These are phyloP conservation scores for Hoplodrina ambigua DNA, from an alignment of 2,888 invertebrate genomes.

Conservation along the genomic window DNA sequence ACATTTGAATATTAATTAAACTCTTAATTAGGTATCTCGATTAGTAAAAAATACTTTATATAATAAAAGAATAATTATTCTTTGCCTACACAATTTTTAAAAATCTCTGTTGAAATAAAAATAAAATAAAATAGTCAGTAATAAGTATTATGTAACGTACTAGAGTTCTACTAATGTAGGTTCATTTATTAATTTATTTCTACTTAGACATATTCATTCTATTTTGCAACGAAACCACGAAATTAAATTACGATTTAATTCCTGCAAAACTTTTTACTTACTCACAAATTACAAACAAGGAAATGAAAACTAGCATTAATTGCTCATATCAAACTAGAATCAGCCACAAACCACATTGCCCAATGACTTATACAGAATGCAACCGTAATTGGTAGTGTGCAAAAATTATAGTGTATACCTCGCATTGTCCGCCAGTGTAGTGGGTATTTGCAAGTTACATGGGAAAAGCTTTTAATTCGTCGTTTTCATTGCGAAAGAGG, in stretches of 20 bases:
- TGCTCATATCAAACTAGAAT: slow-evolving; percentile 49
- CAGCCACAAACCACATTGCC: slow-evolving; percentile 43
- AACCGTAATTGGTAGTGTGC: slow-evolving; percentile 55
- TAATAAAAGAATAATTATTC: too few relatives aligned
- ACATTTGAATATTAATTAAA: slow-evolving; percentile 48
- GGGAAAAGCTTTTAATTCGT: slow-evolving; percentile 64
- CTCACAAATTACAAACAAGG: slow-evolving; percentile 40
- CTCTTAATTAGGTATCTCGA: slow-evolving; percentile 30
- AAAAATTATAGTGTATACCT: slow-evolving; percentile 62
- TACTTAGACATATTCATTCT: not conserved
- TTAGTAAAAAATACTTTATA: too few relatives aligned
- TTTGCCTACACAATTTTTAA: too few relatives aligned
- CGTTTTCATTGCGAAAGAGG: slow-evolving; percentile 60
- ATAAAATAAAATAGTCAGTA: not conserved
- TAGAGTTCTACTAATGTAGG: not conserved
- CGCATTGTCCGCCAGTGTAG: slow-evolving; percentile 62
- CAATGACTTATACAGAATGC: slow-evolving; percentile 48
- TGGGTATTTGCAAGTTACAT: slow-evolving; percentile 50
- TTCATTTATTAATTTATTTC: not conserved
- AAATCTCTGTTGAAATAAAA: too few relatives aligned
- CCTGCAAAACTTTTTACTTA: slow-evolving; percentile 24
- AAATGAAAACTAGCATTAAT: slow-evolving; percentile 51
- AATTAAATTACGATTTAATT: slow-evolving; percentile 40
- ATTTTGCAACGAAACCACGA: not conserved
- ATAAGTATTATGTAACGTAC: not conserved